Conservation (phyloP, 2,888 invertebrate species). For the Drosophila flavopinicola region DNA sequence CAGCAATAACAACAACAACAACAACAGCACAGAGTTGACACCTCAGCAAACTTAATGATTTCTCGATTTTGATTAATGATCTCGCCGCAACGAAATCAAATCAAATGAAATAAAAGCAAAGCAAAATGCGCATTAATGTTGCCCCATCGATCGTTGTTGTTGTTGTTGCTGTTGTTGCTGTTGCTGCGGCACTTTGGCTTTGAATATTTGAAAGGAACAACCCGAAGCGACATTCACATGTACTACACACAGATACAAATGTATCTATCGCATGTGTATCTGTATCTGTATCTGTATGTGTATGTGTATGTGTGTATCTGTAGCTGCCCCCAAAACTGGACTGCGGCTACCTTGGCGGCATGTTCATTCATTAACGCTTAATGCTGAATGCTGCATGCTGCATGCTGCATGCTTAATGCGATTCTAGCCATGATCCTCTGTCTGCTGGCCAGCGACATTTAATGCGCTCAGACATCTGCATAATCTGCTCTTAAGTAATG, state of each 20-base stretch:
- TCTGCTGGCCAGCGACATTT: conserved; percentile 48
- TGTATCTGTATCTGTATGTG: conserved; percentile 5
- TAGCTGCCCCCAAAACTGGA: no score
- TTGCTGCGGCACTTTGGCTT: conserved; percentile 65
- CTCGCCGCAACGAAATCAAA: conserved; percentile 49
- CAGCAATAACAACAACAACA: conserved; percentile 34
- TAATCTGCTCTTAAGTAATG: conserved; percentile 76
- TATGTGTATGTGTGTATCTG: background rate
- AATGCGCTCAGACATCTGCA: conserved; percentile 71
- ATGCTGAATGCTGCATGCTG: conserved; percentile 45
- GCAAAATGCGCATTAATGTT: conserved; percentile 41
- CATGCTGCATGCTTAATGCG: conserved; percentile 56
- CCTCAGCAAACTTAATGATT: conserved; percentile 70
- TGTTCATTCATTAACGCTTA: conserved; percentile 68
- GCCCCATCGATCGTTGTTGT: conserved; percentile 30
- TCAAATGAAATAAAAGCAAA: conserved; percentile 38
- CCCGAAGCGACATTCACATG: conserved; percentile 7
- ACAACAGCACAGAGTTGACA: conserved; percentile 55
- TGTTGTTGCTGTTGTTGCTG: conserved; percentile 29
- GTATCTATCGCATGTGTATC: conserved; percentile 7
- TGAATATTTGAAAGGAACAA: conserved; percentile 63
- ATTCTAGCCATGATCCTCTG: conserved; percentile 36
- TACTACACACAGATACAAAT: background rate
- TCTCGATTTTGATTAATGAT: conserved; percentile 74
- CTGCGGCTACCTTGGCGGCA: conserved; percentile 29